phyloP scores from a whole-genome alignment of 2,113 vertebrate genomes.

The Capricornis sumatraensis region DNA sequence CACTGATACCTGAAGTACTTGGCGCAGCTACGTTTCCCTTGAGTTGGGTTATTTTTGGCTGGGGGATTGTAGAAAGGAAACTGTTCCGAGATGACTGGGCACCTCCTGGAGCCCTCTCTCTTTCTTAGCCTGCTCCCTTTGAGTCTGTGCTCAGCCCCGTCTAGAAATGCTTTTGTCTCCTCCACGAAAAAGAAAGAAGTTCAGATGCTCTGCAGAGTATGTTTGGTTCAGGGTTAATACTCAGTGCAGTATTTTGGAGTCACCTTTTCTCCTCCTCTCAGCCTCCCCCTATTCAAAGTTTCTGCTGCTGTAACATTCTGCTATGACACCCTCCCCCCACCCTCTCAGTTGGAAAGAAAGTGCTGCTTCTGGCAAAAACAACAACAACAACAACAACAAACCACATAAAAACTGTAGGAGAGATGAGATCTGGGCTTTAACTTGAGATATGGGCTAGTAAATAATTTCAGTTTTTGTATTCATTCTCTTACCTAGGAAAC shows the following conservation, averaged over 20 bases:
- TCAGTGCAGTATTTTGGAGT: not conserved
- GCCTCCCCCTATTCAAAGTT: not conserved
- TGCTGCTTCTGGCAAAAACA: not conserved
- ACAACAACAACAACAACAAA: no score
- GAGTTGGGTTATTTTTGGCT: constrained; percentile 33
- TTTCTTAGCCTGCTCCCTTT: not conserved
- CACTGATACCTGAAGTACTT: constrained; percentile 24
- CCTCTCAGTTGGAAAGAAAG: not conserved
- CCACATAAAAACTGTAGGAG: not conserved
- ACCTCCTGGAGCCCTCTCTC: not conserved
- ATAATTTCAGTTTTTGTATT: not conserved
- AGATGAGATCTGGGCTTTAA: not conserved
- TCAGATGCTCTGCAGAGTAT: not conserved
- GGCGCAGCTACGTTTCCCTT: not conserved
- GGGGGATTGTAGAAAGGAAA: not conserved
- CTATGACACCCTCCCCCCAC: rapidly evolving
- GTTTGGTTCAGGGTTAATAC: not conserved
- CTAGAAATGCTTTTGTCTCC: not conserved
- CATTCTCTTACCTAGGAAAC: not conserved
- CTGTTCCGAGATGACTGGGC: not conserved
- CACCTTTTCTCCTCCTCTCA: not conserved
- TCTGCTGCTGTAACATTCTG: not conserved
- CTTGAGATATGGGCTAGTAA: not conserved
- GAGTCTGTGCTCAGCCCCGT: not conserved
- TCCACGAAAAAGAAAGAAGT: not conserved